These are phyloP conservation scores for Urophycis tenuis DNA, from an alignment of 2,797 vertebrate species.

Conservation along the genomic window DNA sequence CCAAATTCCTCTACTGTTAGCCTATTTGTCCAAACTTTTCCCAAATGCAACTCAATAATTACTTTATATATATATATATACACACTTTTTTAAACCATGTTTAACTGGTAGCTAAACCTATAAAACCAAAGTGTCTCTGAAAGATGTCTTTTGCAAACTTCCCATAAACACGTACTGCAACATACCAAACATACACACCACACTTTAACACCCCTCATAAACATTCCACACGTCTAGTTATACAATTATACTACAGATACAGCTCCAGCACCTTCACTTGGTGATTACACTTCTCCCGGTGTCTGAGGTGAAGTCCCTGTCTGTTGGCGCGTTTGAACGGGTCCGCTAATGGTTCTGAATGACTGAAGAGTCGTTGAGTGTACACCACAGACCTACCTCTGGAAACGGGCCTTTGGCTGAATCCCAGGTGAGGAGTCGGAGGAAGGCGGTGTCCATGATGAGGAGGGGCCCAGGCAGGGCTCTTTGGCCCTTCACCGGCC, in stretches of 20 bases:
- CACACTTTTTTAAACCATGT: background rate
- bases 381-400: slow-evolving; percentile 69
- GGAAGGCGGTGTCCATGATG: slow-evolving; percentile 81
- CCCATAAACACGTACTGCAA: too few relatives aligned
- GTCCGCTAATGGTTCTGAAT: background rate
- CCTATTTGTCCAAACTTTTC: background rate
- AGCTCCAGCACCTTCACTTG: too few relatives aligned
- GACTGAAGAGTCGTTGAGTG: background rate
- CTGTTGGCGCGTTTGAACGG: background rate
- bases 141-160: background rate
- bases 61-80: background rate
- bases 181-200: too few relatives aligned
- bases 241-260: too few relatives aligned
- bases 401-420: slow-evolving; percentile 73
- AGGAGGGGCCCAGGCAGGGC: slow-evolving; percentile 74
- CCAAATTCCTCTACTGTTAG: background rate
- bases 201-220: too few relatives aligned
- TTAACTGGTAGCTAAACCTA: background rate
- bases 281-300: too few relatives aligned
- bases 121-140: background rate
- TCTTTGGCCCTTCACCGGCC: slow-evolving; percentile 58
- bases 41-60: background rate
- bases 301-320: background rate
- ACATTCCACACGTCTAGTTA: too few relatives aligned
- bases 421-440: slow-evolving; percentile 82